Conservation (phyloP, 2,888 invertebrate species). For the Lepidochitona cinerea region DNA sequence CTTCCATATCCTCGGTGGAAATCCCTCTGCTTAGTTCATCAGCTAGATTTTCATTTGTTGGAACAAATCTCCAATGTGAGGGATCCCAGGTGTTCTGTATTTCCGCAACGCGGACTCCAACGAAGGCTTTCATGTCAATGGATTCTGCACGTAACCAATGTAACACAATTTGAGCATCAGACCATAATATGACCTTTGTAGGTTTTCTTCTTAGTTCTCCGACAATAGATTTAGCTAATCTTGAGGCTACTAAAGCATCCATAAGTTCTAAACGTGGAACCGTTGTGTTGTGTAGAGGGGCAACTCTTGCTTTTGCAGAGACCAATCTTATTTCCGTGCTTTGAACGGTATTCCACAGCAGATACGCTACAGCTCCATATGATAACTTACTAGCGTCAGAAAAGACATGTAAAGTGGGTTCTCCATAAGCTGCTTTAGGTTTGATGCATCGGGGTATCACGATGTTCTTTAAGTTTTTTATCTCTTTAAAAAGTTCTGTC, state of each 20-base stretch:
- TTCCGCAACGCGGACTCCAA: no score
- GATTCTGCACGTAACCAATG: no score
- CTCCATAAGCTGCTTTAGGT: neutral
- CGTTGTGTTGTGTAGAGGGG: slow-evolving; percentile 5
- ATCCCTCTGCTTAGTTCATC: no score
- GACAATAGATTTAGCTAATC: slow-evolving; percentile 11
- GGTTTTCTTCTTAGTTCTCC: no score
- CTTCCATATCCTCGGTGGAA: no score
- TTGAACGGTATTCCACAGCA: neutral
- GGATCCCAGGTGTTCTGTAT: no score
- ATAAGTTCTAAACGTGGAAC: slow-evolving; percentile 12
- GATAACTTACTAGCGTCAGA: neutral
- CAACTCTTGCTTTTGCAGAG: neutral
- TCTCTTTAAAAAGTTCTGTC: neutral
- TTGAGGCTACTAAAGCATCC: slow-evolving; percentile 9
- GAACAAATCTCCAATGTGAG: no score
- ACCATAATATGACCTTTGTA: no score
- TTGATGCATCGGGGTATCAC: neutral
- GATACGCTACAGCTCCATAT: neutral
- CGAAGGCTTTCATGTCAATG: no score
- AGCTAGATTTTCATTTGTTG: no score
- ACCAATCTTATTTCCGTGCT: neutral
- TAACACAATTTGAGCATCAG: no score
- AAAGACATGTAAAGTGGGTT: neutral
- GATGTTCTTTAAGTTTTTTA: neutral